Percentiles rank a stretch among this genome's conserved stretches.
phyloP scores from a whole-genome alignment of 1,140 invertebrate species.

The Cotesia chilonis region DNA sequence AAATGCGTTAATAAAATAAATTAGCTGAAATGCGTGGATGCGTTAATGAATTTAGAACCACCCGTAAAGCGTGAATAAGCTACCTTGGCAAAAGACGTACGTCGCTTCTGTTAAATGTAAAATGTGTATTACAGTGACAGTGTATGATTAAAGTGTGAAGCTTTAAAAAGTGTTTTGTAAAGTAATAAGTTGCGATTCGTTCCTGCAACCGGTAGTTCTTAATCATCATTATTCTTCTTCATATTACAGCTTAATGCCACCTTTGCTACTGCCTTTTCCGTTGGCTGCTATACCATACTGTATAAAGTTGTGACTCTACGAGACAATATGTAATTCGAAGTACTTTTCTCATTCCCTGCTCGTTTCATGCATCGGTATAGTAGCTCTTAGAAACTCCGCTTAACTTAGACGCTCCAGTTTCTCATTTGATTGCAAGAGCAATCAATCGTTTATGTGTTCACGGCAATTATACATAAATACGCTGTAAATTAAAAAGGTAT shows the following conservation, averaged over 20 bases:
- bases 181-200: constrained; percentile 35
- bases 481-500: neutral
- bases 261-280: too few relatives aligned
- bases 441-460: constrained; percentile 19
- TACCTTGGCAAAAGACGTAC: neutral
- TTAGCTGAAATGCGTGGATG: constrained; percentile 52
- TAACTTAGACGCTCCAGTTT: constrained; percentile 14
- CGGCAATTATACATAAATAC: neutral
- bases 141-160: too few relatives aligned
- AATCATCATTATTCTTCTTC: too few relatives aligned
- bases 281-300: too few relatives aligned
- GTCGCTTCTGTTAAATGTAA: constrained; percentile 6
- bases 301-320: too few relatives aligned
- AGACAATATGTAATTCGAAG: constrained; percentile 14
- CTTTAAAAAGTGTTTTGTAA: neutral
- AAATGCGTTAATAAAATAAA: constrained; percentile 64
- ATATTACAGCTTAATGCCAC: constrained; percentile 7
- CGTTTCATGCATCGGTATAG: neutral
- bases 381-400: too few relatives aligned
- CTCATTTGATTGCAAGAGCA: neutral
- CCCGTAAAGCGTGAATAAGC: constrained; percentile 26
- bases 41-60: constrained; percentile 63
- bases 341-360: constrained; percentile 12
- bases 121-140: neutral
- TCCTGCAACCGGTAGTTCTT: constrained; percentile 25